Evolutionary conservation across 2,888 invertebrate species (phyloP).

Genomic region (Mycalesis mineus): DNA sequence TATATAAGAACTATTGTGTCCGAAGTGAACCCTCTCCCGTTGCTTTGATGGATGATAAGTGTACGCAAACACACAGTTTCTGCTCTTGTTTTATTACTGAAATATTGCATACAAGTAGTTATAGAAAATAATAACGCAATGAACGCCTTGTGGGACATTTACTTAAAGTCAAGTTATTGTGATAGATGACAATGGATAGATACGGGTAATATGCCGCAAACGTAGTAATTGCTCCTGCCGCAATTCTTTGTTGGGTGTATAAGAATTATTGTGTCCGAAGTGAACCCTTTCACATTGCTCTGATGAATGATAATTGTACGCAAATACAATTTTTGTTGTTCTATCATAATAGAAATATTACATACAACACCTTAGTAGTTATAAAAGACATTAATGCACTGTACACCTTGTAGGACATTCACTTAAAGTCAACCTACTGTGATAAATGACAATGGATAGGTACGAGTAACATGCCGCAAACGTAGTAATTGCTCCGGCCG

Average conservation of each 20-base stretch:
- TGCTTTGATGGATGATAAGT: not conserved
- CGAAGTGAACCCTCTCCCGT: not conserved
- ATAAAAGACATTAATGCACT: no score
- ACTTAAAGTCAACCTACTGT: not conserved
- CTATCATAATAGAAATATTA: no score
- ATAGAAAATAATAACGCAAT: no score
- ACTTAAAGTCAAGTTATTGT: not conserved
- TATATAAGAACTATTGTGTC: not conserved
- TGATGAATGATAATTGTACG: not conserved
- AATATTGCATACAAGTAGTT: no score
- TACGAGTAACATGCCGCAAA: not conserved
- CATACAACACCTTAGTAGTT: no score
- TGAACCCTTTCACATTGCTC: not conserved
- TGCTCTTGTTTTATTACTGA: no score
- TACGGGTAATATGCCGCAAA: not conserved
- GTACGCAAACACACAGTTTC: no score
- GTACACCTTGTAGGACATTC: not conserved
- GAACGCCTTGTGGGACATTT: not conserved
- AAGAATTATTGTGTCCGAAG: not conserved
- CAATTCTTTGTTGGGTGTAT: not conserved
- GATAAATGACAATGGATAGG: not conserved
- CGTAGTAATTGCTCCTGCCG: not conserved
- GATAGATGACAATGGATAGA: not conserved
- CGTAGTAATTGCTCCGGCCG: not conserved
- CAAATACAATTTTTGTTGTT: no score